Percentiles rank a stretch among this genome's conserved stretches.
phyloP scores from a whole-genome alignment of 2,797 vertebrate species.

The Anabacerthia variegaticeps region DNA sequence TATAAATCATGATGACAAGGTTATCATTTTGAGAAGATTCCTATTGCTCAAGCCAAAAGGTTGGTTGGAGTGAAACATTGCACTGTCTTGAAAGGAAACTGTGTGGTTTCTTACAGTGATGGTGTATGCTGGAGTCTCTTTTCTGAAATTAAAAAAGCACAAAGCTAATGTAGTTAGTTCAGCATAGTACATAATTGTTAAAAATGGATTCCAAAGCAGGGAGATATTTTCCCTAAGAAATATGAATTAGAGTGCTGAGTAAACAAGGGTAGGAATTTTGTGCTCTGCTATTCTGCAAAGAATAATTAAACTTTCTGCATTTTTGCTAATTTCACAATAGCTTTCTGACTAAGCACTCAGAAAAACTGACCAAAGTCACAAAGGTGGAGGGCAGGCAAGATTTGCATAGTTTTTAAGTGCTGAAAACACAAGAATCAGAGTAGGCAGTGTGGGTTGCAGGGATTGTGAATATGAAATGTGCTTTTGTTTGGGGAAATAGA shows the following conservation, averaged over 20 bases:
- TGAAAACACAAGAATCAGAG: conserved; percentile 44
- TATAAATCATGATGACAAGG: conserved; percentile 67
- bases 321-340: conserved; percentile 48
- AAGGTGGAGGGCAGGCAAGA: conserved; percentile 19
- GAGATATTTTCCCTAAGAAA: not conserved
- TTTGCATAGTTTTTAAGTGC: conserved; percentile 58
- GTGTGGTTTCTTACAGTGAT: not conserved
- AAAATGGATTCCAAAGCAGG: conserved; percentile 41
- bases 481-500: conserved; percentile 81
- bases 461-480: conserved; percentile 72
- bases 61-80: conserved; percentile 17
- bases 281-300: conserved; percentile 13
- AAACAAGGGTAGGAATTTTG: conserved; percentile 25
- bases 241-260: not conserved
- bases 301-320: conserved; percentile 22
- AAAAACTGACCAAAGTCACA: conserved; percentile 56
- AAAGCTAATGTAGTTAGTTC: conserved; percentile 11
- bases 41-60: conserved; percentile 33
- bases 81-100: conserved; percentile 11
- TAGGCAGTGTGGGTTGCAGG: conserved; percentile 54
- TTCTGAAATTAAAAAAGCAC: conserved; percentile 36
- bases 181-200: not conserved
- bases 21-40: conserved; percentile 68
- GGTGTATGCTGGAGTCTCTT: conserved; percentile 48
- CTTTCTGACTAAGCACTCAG: conserved; percentile 27